Evolutionary conservation across 2,113 vertebrate species (phyloP), one percentile per base, ranked within the genome.

Genomic region (Plecotus auritus): DNA sequence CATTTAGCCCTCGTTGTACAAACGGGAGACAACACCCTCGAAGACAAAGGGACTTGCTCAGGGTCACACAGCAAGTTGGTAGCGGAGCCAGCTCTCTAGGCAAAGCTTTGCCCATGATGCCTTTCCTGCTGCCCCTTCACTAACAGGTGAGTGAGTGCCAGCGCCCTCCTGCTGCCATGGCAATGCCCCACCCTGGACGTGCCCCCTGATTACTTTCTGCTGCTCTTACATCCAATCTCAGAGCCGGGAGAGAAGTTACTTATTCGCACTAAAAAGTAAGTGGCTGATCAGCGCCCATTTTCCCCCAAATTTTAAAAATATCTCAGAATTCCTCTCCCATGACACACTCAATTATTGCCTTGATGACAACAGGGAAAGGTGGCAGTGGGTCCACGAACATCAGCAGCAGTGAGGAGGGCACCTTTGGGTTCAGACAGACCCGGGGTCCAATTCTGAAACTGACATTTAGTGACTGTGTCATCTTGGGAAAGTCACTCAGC

Each of bases 1-100:
- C 23, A 11, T 0, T 49, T 4, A 69, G 3, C 30, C 32, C 23
- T 72, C 28, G 7, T 0, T 9, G 5, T 9, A 30, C 30, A 45
- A 40, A 13, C 4, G 59, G 26, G 59, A 59, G 59, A 11, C 59
- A 28, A 12, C 64, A 82, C 40, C 37, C 11, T 70, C 10, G 3
- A 16, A 80, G 51, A 66, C 35, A 37, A 73, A 18, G 32, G 69
- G 80, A 28, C 72, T 32, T 23, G 45, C 77, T 47, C 7, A 22
- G 37, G 61, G 13, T 47, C 81, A 56, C 54, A 18, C 18, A 11
- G 51, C 12, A 1, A 37, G 35, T 26, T 1, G 0, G 54, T 1
- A 59, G 77, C 23, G 2, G 5, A 4, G 18, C 40, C 20, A 23
- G 66, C 3, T 32, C 66, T 81, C 56, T 18, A 73, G 7, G 17